A percentile compares a stretch with the other conserved stretches of the same genome.
Evolutionary conservation across 2,888 invertebrate genomes (phyloP).

Genomic region (Agonopterix arenella): DNA sequence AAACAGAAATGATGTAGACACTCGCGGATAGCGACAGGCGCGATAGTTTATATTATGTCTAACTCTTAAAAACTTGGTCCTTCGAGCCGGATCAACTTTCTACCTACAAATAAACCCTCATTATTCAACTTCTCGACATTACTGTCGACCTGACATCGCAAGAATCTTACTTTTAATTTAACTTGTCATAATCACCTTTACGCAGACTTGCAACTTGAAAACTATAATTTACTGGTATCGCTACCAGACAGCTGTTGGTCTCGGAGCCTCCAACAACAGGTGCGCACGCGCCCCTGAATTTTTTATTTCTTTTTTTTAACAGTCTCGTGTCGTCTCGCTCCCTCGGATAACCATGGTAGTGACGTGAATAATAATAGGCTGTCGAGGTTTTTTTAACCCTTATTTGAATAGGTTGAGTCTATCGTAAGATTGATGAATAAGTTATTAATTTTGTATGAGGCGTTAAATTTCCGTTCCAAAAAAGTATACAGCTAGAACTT

Average conservation of each 20-base stretch:
- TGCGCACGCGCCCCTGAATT: constrained; percentile 45
- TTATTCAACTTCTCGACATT: too few species aligned
- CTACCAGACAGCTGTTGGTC: constrained; percentile 41
- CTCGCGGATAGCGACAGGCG: too few species aligned
- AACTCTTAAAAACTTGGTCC: too few species aligned
- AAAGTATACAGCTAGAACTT: too few species aligned
- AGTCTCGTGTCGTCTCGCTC: constrained; percentile 18
- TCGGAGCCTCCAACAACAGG: constrained; percentile 38
- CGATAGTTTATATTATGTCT: too few species aligned
- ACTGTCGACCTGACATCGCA: too few species aligned
- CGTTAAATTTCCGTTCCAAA: neutral
- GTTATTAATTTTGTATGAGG: constrained; percentile 2
- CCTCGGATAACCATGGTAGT: constrained; percentile 16
- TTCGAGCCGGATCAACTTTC: too few species aligned
- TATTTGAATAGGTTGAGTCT: neutral
- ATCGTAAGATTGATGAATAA: constrained; percentile 1
- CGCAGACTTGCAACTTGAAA: too few species aligned
- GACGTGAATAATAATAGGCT: constrained; percentile 10
- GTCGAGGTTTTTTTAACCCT: constrained; percentile 2
- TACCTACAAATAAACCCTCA: too few species aligned
- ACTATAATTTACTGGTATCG: constrained; percentile 28
- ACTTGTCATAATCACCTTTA: too few species aligned
- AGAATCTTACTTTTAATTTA: too few species aligned
- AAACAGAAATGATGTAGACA: too few species aligned
- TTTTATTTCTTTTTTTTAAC: constrained; percentile 21